Evolutionary conservation across 2,113 vertebrate genomes (phyloP).

Genomic region (Trinectes maculatus): DNA sequence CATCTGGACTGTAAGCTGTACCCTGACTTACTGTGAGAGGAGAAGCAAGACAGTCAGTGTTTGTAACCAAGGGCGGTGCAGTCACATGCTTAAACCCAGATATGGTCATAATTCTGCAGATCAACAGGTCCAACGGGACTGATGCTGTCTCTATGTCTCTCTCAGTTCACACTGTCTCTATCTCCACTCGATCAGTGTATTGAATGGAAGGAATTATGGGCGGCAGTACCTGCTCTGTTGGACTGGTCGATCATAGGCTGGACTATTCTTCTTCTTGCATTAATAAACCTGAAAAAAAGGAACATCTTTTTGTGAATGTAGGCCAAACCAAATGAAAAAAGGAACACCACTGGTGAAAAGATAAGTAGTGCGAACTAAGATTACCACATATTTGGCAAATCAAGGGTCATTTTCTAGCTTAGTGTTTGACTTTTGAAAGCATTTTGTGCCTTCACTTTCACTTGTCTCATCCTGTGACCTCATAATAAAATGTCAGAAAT

Average conservation of each 20-base stretch:
- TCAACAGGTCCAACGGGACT: no score
- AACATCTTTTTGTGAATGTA: not conserved
- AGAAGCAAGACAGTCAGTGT: not conserved
- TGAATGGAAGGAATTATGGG: not conserved
- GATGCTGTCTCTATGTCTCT: not conserved
- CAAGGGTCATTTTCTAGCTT: not conserved
- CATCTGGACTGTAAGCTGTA: constrained; percentile 95
- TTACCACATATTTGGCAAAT: no score
- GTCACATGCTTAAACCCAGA: no score
- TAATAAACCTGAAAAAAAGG: constrained; percentile 92
- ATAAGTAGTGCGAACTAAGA: no score
- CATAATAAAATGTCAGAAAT: not conserved
- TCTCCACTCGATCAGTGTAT: not conserved
- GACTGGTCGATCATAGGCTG: constrained; percentile 99
- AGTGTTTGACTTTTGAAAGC: not conserved
- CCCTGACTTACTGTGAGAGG: constrained; percentile 94
- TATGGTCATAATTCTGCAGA: no score
- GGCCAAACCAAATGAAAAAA: not conserved
- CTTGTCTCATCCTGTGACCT: not conserved
- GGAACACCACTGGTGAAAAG: no score
- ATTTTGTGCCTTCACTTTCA: not conserved
- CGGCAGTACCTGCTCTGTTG: constrained; percentile 93
- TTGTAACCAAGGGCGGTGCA: not conserved
- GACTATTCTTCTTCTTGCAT: constrained; percentile 98
- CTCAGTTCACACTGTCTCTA: not conserved